These are phyloP conservation scores for Ctenochaetus hawaiiensis DNA, from an alignment of 2,797 vertebrate genomes.

Conservation along the genomic window DNA sequence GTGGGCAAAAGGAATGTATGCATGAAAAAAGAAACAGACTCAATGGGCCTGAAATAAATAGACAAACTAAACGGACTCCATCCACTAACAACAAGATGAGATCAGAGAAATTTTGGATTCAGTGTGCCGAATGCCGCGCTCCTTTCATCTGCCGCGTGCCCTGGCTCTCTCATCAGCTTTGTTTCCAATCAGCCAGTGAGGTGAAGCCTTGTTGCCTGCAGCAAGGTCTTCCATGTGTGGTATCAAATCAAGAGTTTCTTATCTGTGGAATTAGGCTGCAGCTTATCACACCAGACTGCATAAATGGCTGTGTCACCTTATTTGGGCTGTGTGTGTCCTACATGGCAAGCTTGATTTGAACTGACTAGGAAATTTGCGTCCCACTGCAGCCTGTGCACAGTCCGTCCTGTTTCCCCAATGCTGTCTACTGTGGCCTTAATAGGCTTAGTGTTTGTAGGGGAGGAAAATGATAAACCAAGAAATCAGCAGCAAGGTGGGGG, in stretches of 20 bases:
- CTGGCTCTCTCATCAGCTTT: slow-evolving; percentile 6
- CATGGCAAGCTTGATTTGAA: slow-evolving; percentile 54
- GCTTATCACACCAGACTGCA: slow-evolving; percentile 36
- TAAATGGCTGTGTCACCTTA: slow-evolving; percentile 39
- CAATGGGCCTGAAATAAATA: slow-evolving; percentile 12
- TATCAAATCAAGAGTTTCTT: slow-evolving; percentile 27
- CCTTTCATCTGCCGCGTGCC: slow-evolving; percentile 23
- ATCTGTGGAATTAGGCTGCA: slow-evolving; percentile 33
- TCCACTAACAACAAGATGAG: slow-evolving; percentile 23
- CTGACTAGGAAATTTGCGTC: slow-evolving; percentile 56
- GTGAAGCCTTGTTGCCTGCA: neutral
- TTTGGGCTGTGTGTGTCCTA: slow-evolving; percentile 42
- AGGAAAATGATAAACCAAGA: slow-evolving; percentile 15
- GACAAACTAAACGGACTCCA: slow-evolving; percentile 17
- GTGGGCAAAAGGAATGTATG: neutral
- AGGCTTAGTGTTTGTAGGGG: slow-evolving; percentile 28
- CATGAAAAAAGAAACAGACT: neutral
- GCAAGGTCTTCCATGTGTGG: slow-evolving; percentile 29
- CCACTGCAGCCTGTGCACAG: slow-evolving; percentile 58
- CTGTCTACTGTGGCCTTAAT: slow-evolving; percentile 49
- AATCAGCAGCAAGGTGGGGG: neutral
- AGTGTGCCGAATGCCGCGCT: neutral
- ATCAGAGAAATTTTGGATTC: slow-evolving; percentile 44
- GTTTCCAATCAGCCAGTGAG: slow-evolving; percentile 2
- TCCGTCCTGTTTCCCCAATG: slow-evolving; percentile 43